Base-by-base conservation (phyloP, 2,113 vertebrate genomes). In the Mugil cephalus region DNA sequence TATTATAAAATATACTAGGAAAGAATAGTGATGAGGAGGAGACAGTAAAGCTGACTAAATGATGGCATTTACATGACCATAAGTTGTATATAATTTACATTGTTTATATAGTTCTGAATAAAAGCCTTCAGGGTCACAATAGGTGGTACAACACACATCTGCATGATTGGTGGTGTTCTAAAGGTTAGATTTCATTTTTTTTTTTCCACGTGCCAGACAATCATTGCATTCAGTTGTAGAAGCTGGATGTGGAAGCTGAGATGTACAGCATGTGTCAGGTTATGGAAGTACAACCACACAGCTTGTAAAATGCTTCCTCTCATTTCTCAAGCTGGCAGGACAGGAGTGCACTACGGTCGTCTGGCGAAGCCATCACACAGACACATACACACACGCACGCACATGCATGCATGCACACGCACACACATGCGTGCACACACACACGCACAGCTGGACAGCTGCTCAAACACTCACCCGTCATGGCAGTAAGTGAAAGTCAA, bases 261-360 rank as follows among this genome's bases (percentile, higher is more conserved):
- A 59, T 19, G 10, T 73, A 15, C 42, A 38, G 68, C 48, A 50
- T 10, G 65, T 69, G 24, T 48, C 46, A 1, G 68, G 24, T 71
- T 74, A 67, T 70, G 50, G 68, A 78, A 62, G 50, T 17, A 61
- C 59, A 77, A 77, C 73, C 48, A 14, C 68, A 71, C 35, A 7
- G 62, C 68, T 69, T 84, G 77, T 87, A 85, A 80, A 84, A 76
- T 40, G 76, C 65, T 87, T 90, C 79, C 82, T 84, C 78, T 82
- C 77, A 77, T 85, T 81, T 69, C 62, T 84, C 53, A 61, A 50
- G 47, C 42, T 82, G 77, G 80, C 74, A 62, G 70, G 74, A 84
- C 62, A 42, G 53, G 35, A 80, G 51, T 1, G 1, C 56, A 40
- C 56, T 66, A 50, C 21, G n/a, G 48, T 82, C 58, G 72, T 71